phyloP scores from a whole-genome alignment of 64 coral and sea anemone species.

The Exaiptasia diaphana region DNA sequence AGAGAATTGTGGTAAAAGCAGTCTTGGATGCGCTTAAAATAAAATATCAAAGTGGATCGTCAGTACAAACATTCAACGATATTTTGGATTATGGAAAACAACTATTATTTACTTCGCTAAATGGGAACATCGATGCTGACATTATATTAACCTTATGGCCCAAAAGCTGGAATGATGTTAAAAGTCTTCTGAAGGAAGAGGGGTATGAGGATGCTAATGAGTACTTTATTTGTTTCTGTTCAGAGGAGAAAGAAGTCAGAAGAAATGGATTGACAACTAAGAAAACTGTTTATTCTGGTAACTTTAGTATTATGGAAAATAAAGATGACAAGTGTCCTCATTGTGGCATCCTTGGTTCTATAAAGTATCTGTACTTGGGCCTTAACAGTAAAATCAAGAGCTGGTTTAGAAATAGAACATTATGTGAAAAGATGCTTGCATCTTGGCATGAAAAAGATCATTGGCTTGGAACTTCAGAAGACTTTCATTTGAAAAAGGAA shows the following conservation, averaged over 20 bases:
- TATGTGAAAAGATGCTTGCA: conserved; percentile 44
- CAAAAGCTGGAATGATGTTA: conserved; percentile 53
- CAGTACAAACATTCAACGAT: conserved; percentile 36
- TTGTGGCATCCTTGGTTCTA: conserved; percentile 42
- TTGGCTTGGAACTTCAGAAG: conserved; percentile 6
- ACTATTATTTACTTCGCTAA: conserved; percentile 21
- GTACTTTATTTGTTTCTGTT: conserved; percentile 54
- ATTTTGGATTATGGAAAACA: conserved; percentile 55
- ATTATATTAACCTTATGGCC: conserved; percentile 48
- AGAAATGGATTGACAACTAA: conserved; percentile 40
- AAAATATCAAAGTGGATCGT: conserved; percentile 35
- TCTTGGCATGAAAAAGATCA: conserved; percentile 21
- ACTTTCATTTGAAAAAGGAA: conserved; percentile 18
- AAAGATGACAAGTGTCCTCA: conserved; percentile 41
- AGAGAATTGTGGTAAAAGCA: conserved; percentile 43
- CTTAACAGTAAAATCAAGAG: conserved; percentile 28
- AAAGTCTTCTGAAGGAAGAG: conserved; percentile 56
- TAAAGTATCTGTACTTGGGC: conserved; percentile 43
- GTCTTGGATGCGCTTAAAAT: conserved; percentile 68
- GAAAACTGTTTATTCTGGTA: conserved; percentile 49
- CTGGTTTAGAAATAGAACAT: conserved; percentile 34
- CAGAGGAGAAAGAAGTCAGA: neutral
- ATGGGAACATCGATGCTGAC: conserved; percentile 16
- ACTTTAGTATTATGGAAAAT: conserved; percentile 46
- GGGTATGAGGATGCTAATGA: conserved; percentile 53